Conservation (phyloP, 2,888 invertebrate species). For the Pyrrhosoma nymphula region DNA sequence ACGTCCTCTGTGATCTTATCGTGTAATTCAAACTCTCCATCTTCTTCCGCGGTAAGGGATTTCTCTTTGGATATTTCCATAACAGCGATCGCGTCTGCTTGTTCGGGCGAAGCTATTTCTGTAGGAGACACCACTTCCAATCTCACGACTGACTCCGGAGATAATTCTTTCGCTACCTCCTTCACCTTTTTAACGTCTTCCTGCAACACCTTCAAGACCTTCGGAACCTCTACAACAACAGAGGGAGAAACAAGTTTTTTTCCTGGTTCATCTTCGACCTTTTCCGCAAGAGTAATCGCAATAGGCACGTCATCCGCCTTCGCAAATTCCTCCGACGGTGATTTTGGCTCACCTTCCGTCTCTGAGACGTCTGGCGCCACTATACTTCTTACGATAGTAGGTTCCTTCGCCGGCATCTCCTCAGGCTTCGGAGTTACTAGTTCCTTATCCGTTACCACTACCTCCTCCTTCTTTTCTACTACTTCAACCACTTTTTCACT, state of each 20-base stretch:
- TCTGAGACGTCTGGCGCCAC: too few relatives aligned
- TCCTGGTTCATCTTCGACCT: too few relatives aligned
- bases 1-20: too few relatives aligned
- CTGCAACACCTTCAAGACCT: not conserved
- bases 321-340: too few relatives aligned
- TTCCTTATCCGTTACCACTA: slow-evolving; percentile 25
- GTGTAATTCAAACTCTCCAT: too few relatives aligned
- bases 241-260: not conserved
- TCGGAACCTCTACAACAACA: not conserved
- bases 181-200: not conserved
- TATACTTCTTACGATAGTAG: too few relatives aligned
- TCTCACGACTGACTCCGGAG: not conserved
- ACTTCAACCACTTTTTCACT: slow-evolving; percentile 24
- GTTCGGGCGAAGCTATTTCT: not conserved
- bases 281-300: too few relatives aligned
- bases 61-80: not conserved
- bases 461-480: too few relatives aligned
- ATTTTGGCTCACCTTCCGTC: too few relatives aligned
- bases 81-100: not conserved
- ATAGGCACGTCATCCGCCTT: slow-evolving; percentile 70
- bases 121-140: not conserved
- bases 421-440: too few relatives aligned
- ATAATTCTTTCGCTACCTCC: not conserved
- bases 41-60: not conserved
- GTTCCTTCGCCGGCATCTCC: too few relatives aligned